Percentiles rank a stretch among this genome's conserved stretches.
These are phyloP conservation scores for Polydrusus pterygomalis DNA, from an alignment of 2,888 invertebrate genomes.

Conservation along the genomic window DNA sequence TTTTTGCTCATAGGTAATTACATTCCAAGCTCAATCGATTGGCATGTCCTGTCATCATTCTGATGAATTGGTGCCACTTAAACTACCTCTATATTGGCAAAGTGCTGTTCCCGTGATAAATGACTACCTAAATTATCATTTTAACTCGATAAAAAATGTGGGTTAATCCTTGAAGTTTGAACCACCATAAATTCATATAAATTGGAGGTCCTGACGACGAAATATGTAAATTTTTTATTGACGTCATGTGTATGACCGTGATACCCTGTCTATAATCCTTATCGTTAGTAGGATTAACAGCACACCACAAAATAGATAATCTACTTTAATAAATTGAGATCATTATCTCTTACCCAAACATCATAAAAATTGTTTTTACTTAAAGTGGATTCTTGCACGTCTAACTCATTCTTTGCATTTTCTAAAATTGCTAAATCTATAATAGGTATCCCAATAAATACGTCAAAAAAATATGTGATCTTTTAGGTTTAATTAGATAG, in stretches of 20 bases:
- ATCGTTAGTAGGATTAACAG: slow-evolving; percentile 27
- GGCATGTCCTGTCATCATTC: slow-evolving; percentile 39
- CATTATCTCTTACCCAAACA: slow-evolving; percentile 30
- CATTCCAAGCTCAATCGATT: slow-evolving; percentile 33
- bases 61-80: slow-evolving; percentile 47
- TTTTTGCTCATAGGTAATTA: slow-evolving; percentile 41
- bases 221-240: slow-evolving; percentile 28
- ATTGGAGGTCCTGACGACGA: slow-evolving; percentile 30
- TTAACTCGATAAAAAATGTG: slow-evolving; percentile 46
- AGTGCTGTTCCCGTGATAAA: slow-evolving; percentile 44
- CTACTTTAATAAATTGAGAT: slow-evolving; percentile 21
- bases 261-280: slow-evolving; percentile 16
- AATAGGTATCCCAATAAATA: no score
- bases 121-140: slow-evolving; percentile 43
- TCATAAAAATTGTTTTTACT: not conserved
- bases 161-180: slow-evolving; percentile 22
- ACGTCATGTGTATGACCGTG: slow-evolving; percentile 24
- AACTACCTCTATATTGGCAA: slow-evolving; percentile 41
- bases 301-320: not conserved
- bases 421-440: no score
- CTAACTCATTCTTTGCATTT: no score
- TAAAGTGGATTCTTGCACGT: no score
- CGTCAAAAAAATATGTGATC: no score
- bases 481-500: no score
- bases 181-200: slow-evolving; percentile 32